Percentiles rank a stretch among this genome's conserved stretches.
Conservation (phyloP, 2,113 vertebrate species). For the Hydrochoerus hydrochaeris region DNA sequence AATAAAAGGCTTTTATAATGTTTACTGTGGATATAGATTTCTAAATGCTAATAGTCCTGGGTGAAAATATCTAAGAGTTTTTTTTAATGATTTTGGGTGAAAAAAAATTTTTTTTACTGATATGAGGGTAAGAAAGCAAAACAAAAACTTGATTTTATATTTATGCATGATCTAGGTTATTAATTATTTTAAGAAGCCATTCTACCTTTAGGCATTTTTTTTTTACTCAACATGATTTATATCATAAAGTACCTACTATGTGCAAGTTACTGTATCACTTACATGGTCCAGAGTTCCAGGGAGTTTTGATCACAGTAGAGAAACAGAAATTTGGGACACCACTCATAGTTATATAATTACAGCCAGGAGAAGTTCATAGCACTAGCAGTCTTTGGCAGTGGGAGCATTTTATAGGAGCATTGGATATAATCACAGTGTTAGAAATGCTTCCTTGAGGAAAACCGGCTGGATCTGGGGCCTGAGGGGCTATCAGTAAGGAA, state of each 20-base stretch:
- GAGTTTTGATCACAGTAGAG: neutral
- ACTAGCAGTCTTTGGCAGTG: neutral
- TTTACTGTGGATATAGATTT: slow-evolving; percentile 23
- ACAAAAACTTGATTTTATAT: neutral
- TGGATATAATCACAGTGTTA: neutral
- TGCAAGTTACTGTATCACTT: neutral
- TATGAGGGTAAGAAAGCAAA: slow-evolving; percentile 1
- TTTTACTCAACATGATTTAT: neutral
- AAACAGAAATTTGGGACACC: neutral
- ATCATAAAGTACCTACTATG: neutral
- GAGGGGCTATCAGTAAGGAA: neutral
- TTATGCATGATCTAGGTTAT: neutral
- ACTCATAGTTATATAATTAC: neutral
- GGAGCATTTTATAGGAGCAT: neutral
- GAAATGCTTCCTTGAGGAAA: neutral
- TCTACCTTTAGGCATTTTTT: neutral
- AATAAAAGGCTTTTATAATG: neutral
- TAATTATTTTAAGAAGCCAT: neutral
- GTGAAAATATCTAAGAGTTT: slow-evolving; percentile 8
- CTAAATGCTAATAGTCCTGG: neutral
- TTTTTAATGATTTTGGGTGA: slow-evolving; percentile 12
- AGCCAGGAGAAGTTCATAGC: neutral
- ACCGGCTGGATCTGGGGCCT: neutral
- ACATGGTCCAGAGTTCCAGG: neutral
- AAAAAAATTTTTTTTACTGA: neutral